phyloP scores from a whole-genome alignment of 2,797 vertebrate species.

The Halcyon badia region DNA sequence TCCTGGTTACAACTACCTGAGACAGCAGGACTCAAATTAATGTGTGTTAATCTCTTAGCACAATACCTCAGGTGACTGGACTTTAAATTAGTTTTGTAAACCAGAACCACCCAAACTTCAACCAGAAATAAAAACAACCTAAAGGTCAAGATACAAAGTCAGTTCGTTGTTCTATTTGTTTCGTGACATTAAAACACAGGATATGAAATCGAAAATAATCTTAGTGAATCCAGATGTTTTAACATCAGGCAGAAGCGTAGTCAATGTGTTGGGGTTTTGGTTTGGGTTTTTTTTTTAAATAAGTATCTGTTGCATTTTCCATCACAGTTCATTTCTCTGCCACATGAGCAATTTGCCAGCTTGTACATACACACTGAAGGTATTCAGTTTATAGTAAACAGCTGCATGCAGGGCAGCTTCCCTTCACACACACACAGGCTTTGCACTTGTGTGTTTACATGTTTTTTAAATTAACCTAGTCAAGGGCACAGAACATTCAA shows the following conservation, averaged over 20 bases:
- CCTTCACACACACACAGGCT: not conserved
- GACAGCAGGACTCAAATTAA: not conserved
- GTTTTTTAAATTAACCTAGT: not conserved
- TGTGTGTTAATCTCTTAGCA: not conserved
- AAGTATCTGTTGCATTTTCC: slow-evolving; percentile 11
- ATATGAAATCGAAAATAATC: slow-evolving; percentile 19
- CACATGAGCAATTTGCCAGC: not conserved
- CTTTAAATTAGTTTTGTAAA: slow-evolving; percentile 4
- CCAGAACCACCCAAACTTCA: not conserved
- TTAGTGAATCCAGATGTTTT: slow-evolving; percentile 6
- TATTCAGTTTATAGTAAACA: slow-evolving; percentile 2
- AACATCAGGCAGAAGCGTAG: not conserved
- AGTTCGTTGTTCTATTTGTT: not conserved
- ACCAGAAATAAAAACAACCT: not conserved
- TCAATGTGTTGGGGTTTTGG: not conserved
- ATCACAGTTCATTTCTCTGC: slow-evolving; percentile 25
- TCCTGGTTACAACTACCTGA: not conserved
- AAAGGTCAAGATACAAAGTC: slow-evolving; percentile 18
- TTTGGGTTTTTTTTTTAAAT: not conserved
- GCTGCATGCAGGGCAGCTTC: not conserved
- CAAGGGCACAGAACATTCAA: not conserved
- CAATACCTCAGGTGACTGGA: not conserved
- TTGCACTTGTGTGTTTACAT: not conserved
- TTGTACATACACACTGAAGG: not conserved
- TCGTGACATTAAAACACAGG: slow-evolving; percentile 37